phyloP scores from a whole-genome alignment of 2,113 vertebrate genomes.

The Rhinolophus sinicus region DNA sequence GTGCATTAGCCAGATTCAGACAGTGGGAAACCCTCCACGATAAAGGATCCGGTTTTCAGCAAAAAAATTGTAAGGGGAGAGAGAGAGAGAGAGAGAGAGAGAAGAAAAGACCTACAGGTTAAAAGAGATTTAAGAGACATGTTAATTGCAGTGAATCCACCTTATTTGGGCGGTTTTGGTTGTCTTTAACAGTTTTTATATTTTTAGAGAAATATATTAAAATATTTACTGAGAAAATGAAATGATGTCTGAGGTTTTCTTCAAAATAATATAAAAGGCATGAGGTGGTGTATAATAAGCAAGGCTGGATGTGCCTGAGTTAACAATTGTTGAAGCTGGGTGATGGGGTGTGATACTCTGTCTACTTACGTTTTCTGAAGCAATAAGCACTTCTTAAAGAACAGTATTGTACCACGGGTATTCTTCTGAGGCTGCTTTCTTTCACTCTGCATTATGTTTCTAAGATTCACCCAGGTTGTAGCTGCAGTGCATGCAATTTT shows the following conservation, averaged over 20 bases:
- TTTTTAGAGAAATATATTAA: background rate
- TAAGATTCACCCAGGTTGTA: background rate
- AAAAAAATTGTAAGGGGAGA: background rate
- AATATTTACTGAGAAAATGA: background rate
- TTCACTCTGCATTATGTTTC: background rate
- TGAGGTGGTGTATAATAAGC: background rate
- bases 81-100: background rate
- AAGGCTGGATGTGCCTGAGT: too few species aligned
- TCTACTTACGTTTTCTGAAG: background rate
- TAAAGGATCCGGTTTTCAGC: background rate
- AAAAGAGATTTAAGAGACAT: background rate
- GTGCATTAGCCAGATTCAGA: background rate
- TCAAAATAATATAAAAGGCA: background rate
- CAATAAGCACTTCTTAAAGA: background rate
- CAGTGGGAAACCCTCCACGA: background rate
- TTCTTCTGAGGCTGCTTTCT: background rate
- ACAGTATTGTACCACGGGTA: background rate
- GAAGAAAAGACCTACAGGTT: background rate
- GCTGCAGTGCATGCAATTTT: background rate
- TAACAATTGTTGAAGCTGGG: background rate
- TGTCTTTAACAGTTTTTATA: background rate
- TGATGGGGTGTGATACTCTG: background rate
- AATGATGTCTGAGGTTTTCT: background rate
- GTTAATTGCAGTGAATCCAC: background rate
- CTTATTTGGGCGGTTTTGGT: background rate